Conservation (phyloP, 2,113 vertebrate species). For the Brachyhypopomus occidentalis region DNA sequence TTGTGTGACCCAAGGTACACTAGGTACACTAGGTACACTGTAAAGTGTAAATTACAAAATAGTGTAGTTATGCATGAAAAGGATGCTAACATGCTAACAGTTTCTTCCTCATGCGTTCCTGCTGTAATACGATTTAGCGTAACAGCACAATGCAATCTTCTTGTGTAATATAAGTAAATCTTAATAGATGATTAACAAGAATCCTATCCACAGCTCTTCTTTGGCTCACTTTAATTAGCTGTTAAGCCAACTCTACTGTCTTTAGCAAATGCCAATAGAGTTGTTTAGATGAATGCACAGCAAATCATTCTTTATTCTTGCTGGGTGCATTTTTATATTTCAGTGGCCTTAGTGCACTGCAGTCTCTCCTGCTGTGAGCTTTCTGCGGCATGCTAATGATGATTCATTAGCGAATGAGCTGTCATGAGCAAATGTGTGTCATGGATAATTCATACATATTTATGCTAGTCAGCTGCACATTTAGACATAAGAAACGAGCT, state of each 20-base stretch:
- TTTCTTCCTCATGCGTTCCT: no score
- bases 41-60: no score
- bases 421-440: slow-evolving; percentile 46
- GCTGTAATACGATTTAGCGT: no score
- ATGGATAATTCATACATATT: slow-evolving; percentile 50
- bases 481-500: slow-evolving; percentile 38
- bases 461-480: slow-evolving; percentile 47
- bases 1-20: no score
- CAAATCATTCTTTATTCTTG: neutral
- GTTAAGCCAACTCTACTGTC: neutral
- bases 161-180: no score
- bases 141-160: no score
- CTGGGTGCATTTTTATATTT: slow-evolving; percentile 15
- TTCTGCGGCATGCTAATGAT: slow-evolving; percentile 24
- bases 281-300: slow-evolving; percentile 15
- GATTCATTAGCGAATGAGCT: slow-evolving; percentile 33
- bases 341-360: neutral
- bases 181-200: no score
- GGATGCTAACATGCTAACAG: no score
- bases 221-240: neutral
- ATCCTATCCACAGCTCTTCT: neutral
- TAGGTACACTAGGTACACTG: no score
- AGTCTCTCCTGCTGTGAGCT: neutral
- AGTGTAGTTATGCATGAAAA: no score
- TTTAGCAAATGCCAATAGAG: neutral